Evolutionary conservation across 2,888 invertebrate species (phyloP), one percentile per base, ranked within the genome.

Genomic region (Adineta ricciae): DNA sequence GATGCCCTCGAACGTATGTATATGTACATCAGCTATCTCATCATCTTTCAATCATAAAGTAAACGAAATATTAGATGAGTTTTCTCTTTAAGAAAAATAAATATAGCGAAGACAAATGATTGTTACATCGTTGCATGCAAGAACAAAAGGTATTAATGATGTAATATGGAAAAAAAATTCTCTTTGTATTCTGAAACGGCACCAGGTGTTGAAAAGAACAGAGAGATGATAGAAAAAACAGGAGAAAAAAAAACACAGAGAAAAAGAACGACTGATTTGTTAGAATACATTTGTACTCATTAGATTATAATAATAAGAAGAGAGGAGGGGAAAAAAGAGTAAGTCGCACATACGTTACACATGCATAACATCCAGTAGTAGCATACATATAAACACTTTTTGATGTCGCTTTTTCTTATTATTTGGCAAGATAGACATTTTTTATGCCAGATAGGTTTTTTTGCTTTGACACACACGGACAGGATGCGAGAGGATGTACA

Each of bases 41-140:
- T 78, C 41, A 78, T 78, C 78, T 41, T 78, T 78, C 78, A 78
- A 78, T 78, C 41, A 78, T 78, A 78, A 78, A 78, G n/a, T 41
- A 41, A 78, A 78, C 78, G 78, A 78, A 78, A 78, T 78, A 24
- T 41, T 78, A 78, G 38, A 78, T 41, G 78, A 78, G 41, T 78
- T 78, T 41, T 78, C 41, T 78, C 78, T 78, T 38, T n/a, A 38
- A 78, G 64, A 64, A 64, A 64, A 64, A 64, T 64, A 64, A 64
- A 64, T 64, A 64, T 32, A 11, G 64, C 5, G 19, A 52, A 64
- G 27, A 11, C 2, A 19, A 64, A 64, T 64, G 64, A 64, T 64
- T 64, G 64, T 64, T 64, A 32, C 64, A 64, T 64, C 64, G 32
- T 32, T 32, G 32, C 32, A 32, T 21, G 52, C 16, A 24, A 52